Conservation (phyloP, 2,888 invertebrate species). For the Baccha elongata region DNA sequence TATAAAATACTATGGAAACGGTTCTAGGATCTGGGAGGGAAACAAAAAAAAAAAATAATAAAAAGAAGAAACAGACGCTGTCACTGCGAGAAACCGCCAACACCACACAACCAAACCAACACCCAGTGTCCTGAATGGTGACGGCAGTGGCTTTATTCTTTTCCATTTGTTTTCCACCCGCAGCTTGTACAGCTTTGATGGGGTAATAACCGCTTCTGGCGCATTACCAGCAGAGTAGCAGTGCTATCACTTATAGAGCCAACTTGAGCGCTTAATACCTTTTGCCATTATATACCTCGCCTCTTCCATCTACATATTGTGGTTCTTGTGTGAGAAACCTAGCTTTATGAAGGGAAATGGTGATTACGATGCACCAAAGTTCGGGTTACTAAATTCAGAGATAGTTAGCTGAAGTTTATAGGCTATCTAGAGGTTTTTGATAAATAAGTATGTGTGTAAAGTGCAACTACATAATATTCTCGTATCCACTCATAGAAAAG, state of each 20-base stretch:
- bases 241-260: conserved; percentile 67
- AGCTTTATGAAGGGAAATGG: conserved; percentile 1
- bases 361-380: conserved; percentile 31
- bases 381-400: conserved; percentile 55
- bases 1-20: conserved; percentile 8
- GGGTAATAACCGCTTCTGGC: conserved; percentile 73
- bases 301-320: background rate
- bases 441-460: background rate
- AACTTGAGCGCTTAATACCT: conserved; percentile 70
- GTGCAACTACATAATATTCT: background rate
- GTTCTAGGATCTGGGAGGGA: background rate
- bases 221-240: conserved; percentile 61
- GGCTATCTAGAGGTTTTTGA: conserved; percentile 39
- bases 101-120: conserved; percentile 16
- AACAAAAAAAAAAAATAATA: background rate
- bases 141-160: conserved; percentile 67
- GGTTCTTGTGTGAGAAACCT: background rate
- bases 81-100: conserved; percentile 53
- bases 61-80: conserved; percentile 17
- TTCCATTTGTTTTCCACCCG: conserved; percentile 37
- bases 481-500: conserved; percentile 1
- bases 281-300: conserved; percentile 43
- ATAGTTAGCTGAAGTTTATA: conserved; percentile 58
- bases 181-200: conserved; percentile 56
- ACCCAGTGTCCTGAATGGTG: conserved; percentile 36